Base-by-base conservation (phyloP, 1,140 invertebrate genomes). In the Calliphora vicina region DNA sequence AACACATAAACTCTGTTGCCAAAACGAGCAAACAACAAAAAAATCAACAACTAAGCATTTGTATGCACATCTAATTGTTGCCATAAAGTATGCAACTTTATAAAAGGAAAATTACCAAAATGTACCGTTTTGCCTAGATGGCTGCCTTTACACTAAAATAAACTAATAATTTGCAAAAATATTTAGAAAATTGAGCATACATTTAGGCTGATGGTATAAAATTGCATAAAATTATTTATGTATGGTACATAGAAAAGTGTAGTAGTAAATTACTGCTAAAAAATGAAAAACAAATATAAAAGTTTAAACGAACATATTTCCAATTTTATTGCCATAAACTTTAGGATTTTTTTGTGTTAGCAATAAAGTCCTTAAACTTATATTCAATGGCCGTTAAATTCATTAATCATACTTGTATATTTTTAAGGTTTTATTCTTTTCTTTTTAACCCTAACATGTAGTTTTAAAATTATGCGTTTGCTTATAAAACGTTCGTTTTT, bases 351-450 rank as follows among this genome's bases (percentile, higher is more conserved):
- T 67, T 67, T 20, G n/a, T 15, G 12, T 17, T 8, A 67, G n/a
- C 61, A 67, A 67, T 67, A 67, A 67, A 67, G n/a, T 67, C 20
- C 61, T 67, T 23, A 67, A 67, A 67, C 61, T 67, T 67, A 67
- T 67, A 67, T 67, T 67, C 61, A 67, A 67, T 67, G 61, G 2
- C 61, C 61, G 61, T 67, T 67, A 67, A 67, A 67, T 67, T 67
- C 61, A 67, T 67, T 67, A 67, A 67, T 67, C 61, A 67, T 67
- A 67, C 61, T 67, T 67, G 61, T 67, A 67, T 25, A 25, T 67
- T 25, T 23, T 67, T 57, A 1, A n/a, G 13, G 50, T 57, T 57
- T 15, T 57, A 5, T 57, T 57, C n/a, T 17, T 57, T 57, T 17
- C 6, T 15, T 17, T 17, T 57, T 57, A n/a, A n/a, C 50, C 8